These are phyloP conservation scores for Orthosia incerta DNA, from an alignment of 2,888 invertebrate species.

Conservation along the genomic window DNA sequence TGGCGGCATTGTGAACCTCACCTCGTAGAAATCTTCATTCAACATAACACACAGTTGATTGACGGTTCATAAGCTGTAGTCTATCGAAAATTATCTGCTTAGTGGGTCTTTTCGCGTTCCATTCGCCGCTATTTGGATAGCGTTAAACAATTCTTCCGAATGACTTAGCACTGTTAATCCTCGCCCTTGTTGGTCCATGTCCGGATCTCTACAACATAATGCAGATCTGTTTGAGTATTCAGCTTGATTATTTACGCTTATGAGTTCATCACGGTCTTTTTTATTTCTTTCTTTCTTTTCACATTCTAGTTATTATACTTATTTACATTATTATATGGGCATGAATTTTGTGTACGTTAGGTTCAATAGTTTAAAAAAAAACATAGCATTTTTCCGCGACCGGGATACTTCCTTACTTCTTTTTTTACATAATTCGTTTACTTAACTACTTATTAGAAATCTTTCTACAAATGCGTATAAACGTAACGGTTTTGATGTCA, in stretches of 20 bases:
- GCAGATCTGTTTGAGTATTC: slow-evolving; percentile 85
- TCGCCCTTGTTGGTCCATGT: slow-evolving; percentile 81
- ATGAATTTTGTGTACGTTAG: slow-evolving; percentile 13
- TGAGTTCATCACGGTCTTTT: slow-evolving; percentile 74
- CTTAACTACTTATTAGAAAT: too few species aligned
- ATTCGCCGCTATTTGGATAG: slow-evolving; percentile 89
- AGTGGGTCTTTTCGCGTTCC: slow-evolving; percentile 84
- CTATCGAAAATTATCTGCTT: slow-evolving; percentile 89
- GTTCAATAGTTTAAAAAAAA: too few species aligned
- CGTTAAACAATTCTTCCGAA: slow-evolving; percentile 90
- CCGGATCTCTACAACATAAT: slow-evolving; percentile 77
- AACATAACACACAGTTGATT: slow-evolving; percentile 82
- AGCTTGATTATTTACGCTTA: slow-evolving; percentile 87
- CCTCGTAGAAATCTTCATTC: slow-evolving; percentile 75
- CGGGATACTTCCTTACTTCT: neutral
- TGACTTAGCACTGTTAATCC: slow-evolving; percentile 84
- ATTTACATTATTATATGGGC: slow-evolving; percentile 20
- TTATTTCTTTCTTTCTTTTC: too few species aligned
- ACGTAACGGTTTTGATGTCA: neutral
- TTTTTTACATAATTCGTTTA: too few species aligned
- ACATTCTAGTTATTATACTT: slow-evolving; percentile 61
- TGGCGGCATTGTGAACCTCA: slow-evolving; percentile 72
- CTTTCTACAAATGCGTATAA: neutral
- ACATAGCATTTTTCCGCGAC: neutral
- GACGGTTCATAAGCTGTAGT: slow-evolving; percentile 83